Evolutionary conservation across 92 coral and sea anemone species (phyloP).

Genomic region (Plumapathes pennacea): DNA sequence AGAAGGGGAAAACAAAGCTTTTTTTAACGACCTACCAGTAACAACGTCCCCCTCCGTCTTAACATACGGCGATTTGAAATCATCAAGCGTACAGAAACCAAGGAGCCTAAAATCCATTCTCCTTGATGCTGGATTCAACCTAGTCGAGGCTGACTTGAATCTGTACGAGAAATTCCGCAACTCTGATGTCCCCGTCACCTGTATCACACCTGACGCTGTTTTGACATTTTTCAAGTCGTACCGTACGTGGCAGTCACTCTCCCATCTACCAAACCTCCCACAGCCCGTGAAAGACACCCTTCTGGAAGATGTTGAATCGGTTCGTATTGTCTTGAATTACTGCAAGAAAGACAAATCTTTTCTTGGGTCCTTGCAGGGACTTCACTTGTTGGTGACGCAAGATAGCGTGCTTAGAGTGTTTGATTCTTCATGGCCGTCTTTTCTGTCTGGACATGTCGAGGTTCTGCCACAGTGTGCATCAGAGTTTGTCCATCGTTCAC

Average conservation of each 20-base stretch:
- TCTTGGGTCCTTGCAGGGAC: slow-evolving; percentile 51
- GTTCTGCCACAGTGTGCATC: slow-evolving; percentile 53
- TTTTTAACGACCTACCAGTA: slow-evolving; percentile 49
- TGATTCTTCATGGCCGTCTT: slow-evolving; percentile 20
- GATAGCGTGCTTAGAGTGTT: slow-evolving; percentile 56
- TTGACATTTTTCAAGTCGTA: slow-evolving; percentile 42
- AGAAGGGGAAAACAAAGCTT: slow-evolving; percentile 42
- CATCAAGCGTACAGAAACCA: too few relatives aligned
- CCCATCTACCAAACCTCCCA: slow-evolving; percentile 28
- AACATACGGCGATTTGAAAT: too few relatives aligned
- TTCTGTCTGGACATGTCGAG: slow-evolving; percentile 33
- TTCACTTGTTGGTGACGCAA: slow-evolving; percentile 76
- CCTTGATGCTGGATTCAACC: slow-evolving; percentile 54
- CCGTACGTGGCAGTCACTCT: slow-evolving; percentile 9
- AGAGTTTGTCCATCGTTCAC: slow-evolving; percentile 52
- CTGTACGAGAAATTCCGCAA: slow-evolving; percentile 13
- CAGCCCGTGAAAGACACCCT: slow-evolving; percentile 20
- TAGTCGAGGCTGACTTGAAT: slow-evolving; percentile 35
- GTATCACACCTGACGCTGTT: slow-evolving; percentile 37
- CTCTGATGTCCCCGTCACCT: slow-evolving; percentile 6
- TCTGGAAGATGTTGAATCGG: slow-evolving; percentile 5
- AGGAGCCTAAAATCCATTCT: slow-evolving; percentile 42
- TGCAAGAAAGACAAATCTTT: slow-evolving; percentile 58
- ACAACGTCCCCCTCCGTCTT: too few relatives aligned
- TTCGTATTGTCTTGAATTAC: slow-evolving; percentile 44